Conservation (phyloP, 2,113 vertebrate species). For the Anhinga anhinga region DNA sequence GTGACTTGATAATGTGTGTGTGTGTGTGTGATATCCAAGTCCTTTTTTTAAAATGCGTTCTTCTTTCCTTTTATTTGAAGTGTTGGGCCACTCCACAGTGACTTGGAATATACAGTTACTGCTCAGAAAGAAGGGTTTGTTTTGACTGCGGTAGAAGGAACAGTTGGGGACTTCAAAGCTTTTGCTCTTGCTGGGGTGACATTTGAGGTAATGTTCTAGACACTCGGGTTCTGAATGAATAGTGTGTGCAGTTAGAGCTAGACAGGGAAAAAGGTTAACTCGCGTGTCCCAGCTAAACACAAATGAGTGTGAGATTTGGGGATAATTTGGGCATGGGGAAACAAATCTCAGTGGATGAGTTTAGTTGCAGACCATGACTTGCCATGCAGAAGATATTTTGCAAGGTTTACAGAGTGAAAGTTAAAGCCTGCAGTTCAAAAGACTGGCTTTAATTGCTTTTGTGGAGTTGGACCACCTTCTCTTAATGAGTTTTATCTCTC, state of each 20-base stretch:
- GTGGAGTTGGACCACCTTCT: not conserved
- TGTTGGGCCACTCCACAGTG: constrained; percentile 93
- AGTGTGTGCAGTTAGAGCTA: not conserved
- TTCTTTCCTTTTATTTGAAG: constrained; percentile 65
- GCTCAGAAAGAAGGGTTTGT: constrained; percentile 95
- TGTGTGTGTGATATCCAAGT: not conserved
- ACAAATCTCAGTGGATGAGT: not conserved
- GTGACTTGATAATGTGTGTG: rapidly evolving
- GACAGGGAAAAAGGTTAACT: not conserved
- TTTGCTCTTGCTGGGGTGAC: constrained; percentile 95
- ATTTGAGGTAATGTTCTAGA: constrained; percentile 85
- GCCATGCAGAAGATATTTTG: not conserved
- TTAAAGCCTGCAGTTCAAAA: not conserved
- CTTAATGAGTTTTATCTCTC: not conserved
- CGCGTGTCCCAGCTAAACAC: not conserved
- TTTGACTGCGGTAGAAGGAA: constrained; percentile 88
- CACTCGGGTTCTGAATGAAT: not conserved
- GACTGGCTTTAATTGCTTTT: not conserved
- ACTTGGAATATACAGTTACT: constrained; percentile 87
- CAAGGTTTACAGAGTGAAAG: not conserved
- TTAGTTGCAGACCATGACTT: not conserved
- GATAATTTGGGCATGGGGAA: not conserved
- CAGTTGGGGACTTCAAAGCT: constrained; percentile 91
- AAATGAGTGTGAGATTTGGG: not conserved
- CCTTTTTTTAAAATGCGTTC: not conserved